Evolutionary conservation across 2,113 vertebrate genomes (phyloP).

Genomic region (Brienomyrus brachyistius): DNA sequence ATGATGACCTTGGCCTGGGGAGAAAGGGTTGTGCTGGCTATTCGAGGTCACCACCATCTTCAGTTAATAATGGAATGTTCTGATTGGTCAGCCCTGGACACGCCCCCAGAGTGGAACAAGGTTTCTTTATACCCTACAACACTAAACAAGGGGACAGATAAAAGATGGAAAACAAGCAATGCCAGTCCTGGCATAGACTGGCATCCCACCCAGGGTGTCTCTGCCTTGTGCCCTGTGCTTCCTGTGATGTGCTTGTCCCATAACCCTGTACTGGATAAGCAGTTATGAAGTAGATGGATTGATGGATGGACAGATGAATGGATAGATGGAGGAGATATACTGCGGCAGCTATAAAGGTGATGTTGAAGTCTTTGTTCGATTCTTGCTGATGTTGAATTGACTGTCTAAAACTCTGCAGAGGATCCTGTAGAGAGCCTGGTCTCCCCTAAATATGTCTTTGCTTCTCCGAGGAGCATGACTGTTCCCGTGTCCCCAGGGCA

Average conservation of each 20-base stretch:
- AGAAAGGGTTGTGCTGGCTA: background rate
- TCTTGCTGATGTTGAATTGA: background rate
- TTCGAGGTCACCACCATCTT: background rate
- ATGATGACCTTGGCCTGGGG: background rate
- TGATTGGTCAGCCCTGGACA: background rate
- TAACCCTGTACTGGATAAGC: background rate
- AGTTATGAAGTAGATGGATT: background rate
- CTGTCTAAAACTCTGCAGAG: background rate
- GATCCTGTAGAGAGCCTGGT: background rate
- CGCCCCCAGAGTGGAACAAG: background rate
- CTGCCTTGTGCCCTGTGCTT: background rate
- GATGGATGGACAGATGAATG: background rate
- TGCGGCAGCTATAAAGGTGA: background rate
- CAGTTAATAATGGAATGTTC: background rate
- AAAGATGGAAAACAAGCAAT: background rate
- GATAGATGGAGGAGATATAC: background rate
- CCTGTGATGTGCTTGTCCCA: background rate
- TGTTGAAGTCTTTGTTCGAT: background rate
- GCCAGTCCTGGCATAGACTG: background rate
- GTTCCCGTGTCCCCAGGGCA: background rate
- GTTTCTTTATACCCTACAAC: background rate
- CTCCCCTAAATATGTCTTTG: background rate
- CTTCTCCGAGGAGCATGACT: background rate
- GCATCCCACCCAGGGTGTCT: background rate
- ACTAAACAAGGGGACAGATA: background rate